phyloP scores from a whole-genome alignment of 2,113 vertebrate species.

The Oriolus oriolus region DNA sequence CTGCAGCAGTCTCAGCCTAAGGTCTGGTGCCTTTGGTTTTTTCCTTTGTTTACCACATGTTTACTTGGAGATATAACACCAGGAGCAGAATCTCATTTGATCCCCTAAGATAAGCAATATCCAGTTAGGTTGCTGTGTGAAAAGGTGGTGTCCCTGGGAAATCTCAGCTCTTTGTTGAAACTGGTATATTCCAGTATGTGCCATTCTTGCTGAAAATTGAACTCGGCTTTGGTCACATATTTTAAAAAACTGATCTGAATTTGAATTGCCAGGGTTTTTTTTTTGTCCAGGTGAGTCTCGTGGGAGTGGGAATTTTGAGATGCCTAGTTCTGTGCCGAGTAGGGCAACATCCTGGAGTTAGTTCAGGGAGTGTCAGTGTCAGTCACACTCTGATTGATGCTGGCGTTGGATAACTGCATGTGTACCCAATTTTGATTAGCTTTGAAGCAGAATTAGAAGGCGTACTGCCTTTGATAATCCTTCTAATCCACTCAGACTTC shows the following conservation, averaged over 20 bases:
- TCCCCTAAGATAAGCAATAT: conserved; percentile 18
- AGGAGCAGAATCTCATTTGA: conserved; percentile 19
- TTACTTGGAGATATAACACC: conserved; percentile 7
- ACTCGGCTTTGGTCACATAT: not conserved
- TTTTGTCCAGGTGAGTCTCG: not conserved
- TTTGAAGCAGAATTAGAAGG: conserved; percentile 34
- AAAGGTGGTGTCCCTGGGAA: conserved; percentile 3
- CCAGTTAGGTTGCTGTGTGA: not conserved
- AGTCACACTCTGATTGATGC: conserved; percentile 34
- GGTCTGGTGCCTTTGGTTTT: conserved; percentile 19
- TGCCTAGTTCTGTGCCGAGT: not conserved
- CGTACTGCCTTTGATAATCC: conserved; percentile 24
- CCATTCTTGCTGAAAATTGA: not conserved
- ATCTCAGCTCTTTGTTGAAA: not conserved
- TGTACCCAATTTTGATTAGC: conserved; percentile 31
- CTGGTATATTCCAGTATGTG: not conserved
- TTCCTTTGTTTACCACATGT: not conserved
- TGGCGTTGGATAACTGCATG: conserved; percentile 22
- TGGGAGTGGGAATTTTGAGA: not conserved
- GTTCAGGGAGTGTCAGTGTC: not conserved
- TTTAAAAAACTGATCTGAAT: not conserved
- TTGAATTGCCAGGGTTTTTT: not conserved
- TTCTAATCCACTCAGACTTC: conserved; percentile 45
- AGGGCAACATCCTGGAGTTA: not conserved
- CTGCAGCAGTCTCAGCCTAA: not conserved